A percentile compares a stretch with the other conserved stretches of the same genome.
phyloP scores from a whole-genome alignment of 2,797 vertebrate species.

The Peromyscus eremicus region DNA sequence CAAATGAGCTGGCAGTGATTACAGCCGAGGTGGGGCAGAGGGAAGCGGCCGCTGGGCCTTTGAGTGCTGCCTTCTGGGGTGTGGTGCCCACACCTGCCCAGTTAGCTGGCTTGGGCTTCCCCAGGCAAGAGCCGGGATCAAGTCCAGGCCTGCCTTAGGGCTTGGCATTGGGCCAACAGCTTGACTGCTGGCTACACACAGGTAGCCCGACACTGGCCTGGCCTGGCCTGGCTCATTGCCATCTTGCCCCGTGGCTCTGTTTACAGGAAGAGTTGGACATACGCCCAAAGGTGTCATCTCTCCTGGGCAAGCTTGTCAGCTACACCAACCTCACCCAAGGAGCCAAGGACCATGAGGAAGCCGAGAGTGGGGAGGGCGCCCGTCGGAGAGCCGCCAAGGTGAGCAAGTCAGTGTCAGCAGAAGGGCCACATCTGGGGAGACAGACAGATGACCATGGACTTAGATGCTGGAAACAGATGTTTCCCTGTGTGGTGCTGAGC shows the following conservation, averaged over 20 bases:
- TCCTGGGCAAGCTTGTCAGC: constrained; percentile 98
- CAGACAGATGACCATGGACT: neutral
- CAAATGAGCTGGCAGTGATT: constrained; percentile 58
- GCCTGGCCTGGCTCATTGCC: constrained; percentile 69
- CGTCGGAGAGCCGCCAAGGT: constrained; percentile 96
- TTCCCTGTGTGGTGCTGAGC: neutral
- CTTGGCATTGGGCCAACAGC: constrained; percentile 58
- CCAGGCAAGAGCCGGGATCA: constrained; percentile 65
- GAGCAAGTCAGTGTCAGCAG: constrained; percentile 72
- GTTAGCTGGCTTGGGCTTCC: constrained; percentile 65
- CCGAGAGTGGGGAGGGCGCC: constrained; percentile 92
- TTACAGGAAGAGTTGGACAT: constrained; percentile 98
- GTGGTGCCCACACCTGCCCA: constrained; percentile 71
- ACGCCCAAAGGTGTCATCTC: constrained; percentile 98
- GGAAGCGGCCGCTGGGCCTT: constrained; percentile 52
- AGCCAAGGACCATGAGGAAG: constrained; percentile 98
- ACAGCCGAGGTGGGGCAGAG: constrained; percentile 58
- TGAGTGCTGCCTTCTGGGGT: constrained; percentile 47
- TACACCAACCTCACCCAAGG: constrained; percentile 99
- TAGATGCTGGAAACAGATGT: neutral
- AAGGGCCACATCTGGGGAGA: constrained; percentile 5
- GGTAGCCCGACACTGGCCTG: constrained; percentile 51
- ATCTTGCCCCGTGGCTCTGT: constrained; percentile 77
- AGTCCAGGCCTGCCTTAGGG: constrained; percentile 73
- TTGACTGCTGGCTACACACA: constrained; percentile 59